Evolutionary conservation across 1,140 invertebrate species (phyloP).

Genomic region (Drosophila santomea): DNA sequence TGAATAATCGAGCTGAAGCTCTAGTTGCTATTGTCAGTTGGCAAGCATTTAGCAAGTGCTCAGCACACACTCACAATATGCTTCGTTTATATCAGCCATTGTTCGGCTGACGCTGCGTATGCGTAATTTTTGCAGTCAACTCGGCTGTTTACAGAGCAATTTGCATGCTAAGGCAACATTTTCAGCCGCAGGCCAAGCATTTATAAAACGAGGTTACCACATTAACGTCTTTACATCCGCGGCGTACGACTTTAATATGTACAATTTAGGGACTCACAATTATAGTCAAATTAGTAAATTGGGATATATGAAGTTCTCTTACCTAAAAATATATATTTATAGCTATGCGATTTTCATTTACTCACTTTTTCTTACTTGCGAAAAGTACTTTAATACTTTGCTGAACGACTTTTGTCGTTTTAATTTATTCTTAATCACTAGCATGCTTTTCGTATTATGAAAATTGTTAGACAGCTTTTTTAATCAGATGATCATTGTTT

Average conservation of each 20-base stretch:
- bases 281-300: too few relatives aligned
- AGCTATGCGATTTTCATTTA: background rate
- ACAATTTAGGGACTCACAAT: background rate
- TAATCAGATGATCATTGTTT: too few relatives aligned
- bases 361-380: background rate
- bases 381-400: background rate
- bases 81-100: slow-evolving; percentile 62
- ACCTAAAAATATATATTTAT: too few relatives aligned
- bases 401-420: background rate
- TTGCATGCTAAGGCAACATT: slow-evolving; percentile 50
- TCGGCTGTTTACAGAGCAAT: slow-evolving; percentile 70
- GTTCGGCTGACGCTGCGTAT: slow-evolving; percentile 61
- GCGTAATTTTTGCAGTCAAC: slow-evolving; percentile 62
- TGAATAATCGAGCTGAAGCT: slow-evolving; percentile 57
- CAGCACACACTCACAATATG: slow-evolving; percentile 52
- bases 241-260: background rate
- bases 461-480: background rate
- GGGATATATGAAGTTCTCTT: too few relatives aligned
- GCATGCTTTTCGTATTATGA: background rate
- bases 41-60: slow-evolving; percentile 72
- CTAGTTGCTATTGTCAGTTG: slow-evolving; percentile 62
- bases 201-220: slow-evolving; percentile 26
- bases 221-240: background rate
- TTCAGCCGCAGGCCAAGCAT: slow-evolving; percentile 22
- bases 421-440: background rate